These are phyloP conservation scores for Corella eumyota DNA, from an alignment of 23 tunicate genomes.

Conservation along the genomic window DNA sequence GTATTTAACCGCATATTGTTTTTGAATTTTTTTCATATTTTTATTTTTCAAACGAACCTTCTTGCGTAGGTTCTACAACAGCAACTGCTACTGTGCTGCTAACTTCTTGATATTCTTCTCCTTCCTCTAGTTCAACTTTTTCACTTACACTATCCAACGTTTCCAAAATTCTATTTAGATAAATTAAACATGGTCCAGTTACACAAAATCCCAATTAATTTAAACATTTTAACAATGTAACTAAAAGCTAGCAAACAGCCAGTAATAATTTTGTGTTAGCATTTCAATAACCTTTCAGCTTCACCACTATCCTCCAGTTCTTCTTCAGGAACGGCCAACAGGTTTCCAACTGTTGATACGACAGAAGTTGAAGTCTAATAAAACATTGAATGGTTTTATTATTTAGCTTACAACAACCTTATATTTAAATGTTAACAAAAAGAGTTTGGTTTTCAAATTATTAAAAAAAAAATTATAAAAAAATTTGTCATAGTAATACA, in stretches of 20 bases:
- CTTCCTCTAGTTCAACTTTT: conserved; percentile 15
- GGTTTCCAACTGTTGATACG: conserved; percentile 43
- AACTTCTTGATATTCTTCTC: conserved; percentile 13
- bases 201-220: too few species aligned
- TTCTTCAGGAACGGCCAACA: conserved; percentile 31
- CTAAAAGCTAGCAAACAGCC: too few species aligned
- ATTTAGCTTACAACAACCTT: not conserved
- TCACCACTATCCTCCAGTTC: conserved; percentile 33
- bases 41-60: too few species aligned
- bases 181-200: too few species aligned
- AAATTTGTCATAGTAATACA: not conserved
- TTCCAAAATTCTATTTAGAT: not conserved
- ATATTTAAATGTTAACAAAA: not conserved
- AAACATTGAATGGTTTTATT: not conserved
- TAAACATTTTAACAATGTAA: too few species aligned
- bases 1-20: too few species aligned
- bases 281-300: conserved; percentile 34
- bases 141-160: conserved; percentile 16
- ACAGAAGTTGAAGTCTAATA: conserved; percentile 54
- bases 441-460: not conserved
- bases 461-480: not conserved
- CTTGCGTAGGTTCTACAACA: conserved; percentile 12
- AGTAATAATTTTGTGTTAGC: too few species aligned
- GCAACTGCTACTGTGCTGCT: conserved; percentile 18
- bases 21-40: not conserved